Evolutionary conservation across 2,888 invertebrate genomes (phyloP).

Genomic region (Drosophila anomalata): DNA sequence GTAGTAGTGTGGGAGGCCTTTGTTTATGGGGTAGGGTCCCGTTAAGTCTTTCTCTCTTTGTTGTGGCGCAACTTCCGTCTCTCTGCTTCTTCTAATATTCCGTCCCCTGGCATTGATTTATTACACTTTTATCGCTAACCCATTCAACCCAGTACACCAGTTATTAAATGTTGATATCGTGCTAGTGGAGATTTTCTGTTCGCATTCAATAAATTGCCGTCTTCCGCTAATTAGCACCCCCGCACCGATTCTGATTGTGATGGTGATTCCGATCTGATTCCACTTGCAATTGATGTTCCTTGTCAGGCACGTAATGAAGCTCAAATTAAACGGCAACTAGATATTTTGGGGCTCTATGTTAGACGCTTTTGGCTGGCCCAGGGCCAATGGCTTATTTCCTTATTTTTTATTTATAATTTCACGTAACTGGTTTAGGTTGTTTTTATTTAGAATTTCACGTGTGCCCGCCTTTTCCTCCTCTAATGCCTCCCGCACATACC

Average conservation of each 20-base stretch:
- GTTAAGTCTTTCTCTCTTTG: conserved; percentile 58
- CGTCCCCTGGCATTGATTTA: conserved; percentile 61
- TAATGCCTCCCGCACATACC: conserved; percentile 7
- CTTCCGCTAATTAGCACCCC: conserved; percentile 59
- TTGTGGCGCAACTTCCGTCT: conserved; percentile 58
- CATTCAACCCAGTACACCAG: conserved; percentile 11
- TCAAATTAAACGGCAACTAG: conserved; percentile 35
- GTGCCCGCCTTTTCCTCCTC: conserved; percentile 22
- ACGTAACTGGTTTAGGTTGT: conserved; percentile 72
- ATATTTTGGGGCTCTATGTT: conserved; percentile 31
- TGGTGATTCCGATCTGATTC: conserved; percentile 15
- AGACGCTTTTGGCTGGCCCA: conserved; percentile 39
- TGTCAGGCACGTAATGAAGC: conserved; percentile 52
- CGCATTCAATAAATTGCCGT: conserved; percentile 34
- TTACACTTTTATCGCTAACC: conserved; percentile 60
- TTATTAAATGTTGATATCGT: conserved; percentile 25
- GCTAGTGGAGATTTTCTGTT: conserved; percentile 6
- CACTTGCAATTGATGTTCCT: conserved; percentile 27
- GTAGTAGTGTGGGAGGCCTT: conserved; percentile 14
- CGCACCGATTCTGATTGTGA: conserved; percentile 25
- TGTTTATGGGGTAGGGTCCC: conserved; percentile 18
- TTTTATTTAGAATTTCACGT: conserved; percentile 36
- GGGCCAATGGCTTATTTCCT: conserved; percentile 56
- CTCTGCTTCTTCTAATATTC: conserved; percentile 20
- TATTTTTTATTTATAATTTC: conserved; percentile 67